A percentile compares a stretch with the other conserved stretches of the same genome.
These are phyloP conservation scores for Porites rus DNA, from an alignment of 92 coral and sea anemone genomes.

Conservation along the genomic window DNA sequence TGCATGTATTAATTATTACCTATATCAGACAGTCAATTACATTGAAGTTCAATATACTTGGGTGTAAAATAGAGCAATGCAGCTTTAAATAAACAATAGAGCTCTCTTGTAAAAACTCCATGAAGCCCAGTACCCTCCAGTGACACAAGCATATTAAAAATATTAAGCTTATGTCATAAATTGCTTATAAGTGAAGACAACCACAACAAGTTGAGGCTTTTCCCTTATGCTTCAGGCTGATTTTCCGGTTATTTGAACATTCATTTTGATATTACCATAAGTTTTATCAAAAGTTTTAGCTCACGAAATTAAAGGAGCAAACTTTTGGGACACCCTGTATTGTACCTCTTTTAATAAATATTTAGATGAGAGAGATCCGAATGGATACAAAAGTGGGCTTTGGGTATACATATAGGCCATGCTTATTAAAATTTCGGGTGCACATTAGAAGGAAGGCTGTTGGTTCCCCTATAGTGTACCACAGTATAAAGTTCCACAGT, in stretches of 20 bases:
- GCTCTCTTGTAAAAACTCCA: conserved; percentile 17
- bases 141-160: not conserved
- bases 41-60: conserved; percentile 20
- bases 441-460: conserved; percentile 17
- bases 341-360: not conserved
- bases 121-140: not conserved
- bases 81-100: conserved; percentile 16
- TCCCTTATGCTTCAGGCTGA: conserved; percentile 14
- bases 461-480: conserved; percentile 23
- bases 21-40: conserved; percentile 25
- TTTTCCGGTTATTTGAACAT: conserved; percentile 5
- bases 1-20: conserved; percentile 12
- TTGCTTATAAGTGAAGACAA: conserved; percentile 10
- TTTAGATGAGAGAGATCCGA: conserved; percentile 13
- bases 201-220: not conserved
- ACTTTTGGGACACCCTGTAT: too few relatives aligned
- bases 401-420: not conserved
- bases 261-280: conserved; percentile 3
- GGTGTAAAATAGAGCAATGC: conserved; percentile 28
- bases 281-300: conserved; percentile 12
- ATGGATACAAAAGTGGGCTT: conserved; percentile 4
- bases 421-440: conserved; percentile 17
- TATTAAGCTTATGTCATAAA: conserved; percentile 13
- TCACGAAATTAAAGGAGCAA: too few relatives aligned
- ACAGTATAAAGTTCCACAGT: conserved; percentile 2